A percentile compares a stretch with the other conserved stretches of the same genome.
Conservation (phyloP, 2,888 invertebrate species). For the Trissolcus brochymenae region DNA sequence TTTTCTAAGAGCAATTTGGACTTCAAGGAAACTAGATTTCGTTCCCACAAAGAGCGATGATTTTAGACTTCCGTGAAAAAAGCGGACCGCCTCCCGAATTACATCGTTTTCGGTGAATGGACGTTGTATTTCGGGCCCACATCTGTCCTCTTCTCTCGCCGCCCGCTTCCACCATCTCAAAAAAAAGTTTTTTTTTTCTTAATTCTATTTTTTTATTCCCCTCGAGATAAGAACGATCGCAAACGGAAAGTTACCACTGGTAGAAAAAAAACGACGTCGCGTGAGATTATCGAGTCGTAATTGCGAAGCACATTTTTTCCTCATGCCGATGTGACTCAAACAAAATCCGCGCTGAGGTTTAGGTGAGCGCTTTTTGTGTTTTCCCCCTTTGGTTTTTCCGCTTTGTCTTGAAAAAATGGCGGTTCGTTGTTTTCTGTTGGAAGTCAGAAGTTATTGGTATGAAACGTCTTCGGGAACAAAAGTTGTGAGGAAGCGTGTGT, state of each 20-base stretch:
- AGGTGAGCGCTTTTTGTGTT: neutral
- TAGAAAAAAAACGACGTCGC: slow-evolving; percentile 39
- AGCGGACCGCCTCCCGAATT: slow-evolving; percentile 41
- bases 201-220: slow-evolving; percentile 4
- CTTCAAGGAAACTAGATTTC: slow-evolving; percentile 33
- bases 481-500: slow-evolving; percentile 35
- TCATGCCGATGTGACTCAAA: neutral
- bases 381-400: neutral
- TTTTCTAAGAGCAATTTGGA: slow-evolving; percentile 11
- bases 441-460: slow-evolving; percentile 33
- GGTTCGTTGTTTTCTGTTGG: slow-evolving; percentile 6
- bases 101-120: slow-evolving; percentile 43
- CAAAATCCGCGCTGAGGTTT: slow-evolving; percentile 4
- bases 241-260: slow-evolving; percentile 54
- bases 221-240: slow-evolving; percentile 45
- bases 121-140: slow-evolving; percentile 28
- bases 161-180: neutral
- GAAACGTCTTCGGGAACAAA: slow-evolving; percentile 40
- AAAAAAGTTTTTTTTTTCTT: neutral
- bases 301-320: slow-evolving; percentile 27
- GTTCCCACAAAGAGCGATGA: slow-evolving; percentile 43
- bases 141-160: slow-evolving; percentile 14
- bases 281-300: slow-evolving; percentile 45
- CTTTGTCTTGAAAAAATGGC: neutral
- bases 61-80: slow-evolving; percentile 53